Evolutionary conservation across 92 coral and sea anemone species (phyloP).

Genomic region (Palythoa heliodiscus): DNA sequence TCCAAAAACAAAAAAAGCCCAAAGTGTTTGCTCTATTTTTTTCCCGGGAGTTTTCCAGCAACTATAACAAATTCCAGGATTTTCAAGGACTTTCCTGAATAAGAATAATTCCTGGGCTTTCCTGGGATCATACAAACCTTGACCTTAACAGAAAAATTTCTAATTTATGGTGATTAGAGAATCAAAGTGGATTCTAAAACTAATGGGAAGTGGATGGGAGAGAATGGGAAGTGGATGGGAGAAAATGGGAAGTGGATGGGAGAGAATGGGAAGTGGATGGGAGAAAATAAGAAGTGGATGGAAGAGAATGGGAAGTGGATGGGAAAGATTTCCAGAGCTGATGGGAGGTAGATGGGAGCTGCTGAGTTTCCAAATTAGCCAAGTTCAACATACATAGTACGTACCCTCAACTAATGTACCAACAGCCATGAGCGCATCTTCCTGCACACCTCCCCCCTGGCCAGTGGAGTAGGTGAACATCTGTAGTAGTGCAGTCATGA

Average conservation of each 20-base stretch:
- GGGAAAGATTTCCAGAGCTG: background rate
- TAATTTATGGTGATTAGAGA: too few relatives aligned
- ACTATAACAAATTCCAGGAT: too few relatives aligned
- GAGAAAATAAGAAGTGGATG: background rate
- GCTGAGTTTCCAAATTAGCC: background rate
- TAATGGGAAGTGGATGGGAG: background rate
- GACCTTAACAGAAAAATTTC: too few relatives aligned
- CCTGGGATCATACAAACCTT: too few relatives aligned
- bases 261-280: background rate
- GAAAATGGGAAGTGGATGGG: background rate
- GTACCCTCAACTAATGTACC: constrained; percentile 95
- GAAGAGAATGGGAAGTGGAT: background rate
- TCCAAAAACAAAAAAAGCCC: too few relatives aligned
- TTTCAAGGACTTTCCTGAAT: too few relatives aligned
- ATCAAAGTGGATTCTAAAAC: background rate
- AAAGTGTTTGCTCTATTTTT: too few relatives aligned
- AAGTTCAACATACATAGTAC: background rate
- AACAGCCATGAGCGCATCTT: constrained; percentile 98
- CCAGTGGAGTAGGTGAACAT: constrained; percentile 77
- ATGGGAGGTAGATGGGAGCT: too few relatives aligned
- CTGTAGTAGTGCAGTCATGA: constrained; percentile 90
- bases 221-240: background rate
- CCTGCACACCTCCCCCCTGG: constrained; percentile 84
- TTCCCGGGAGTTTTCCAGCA: too few relatives aligned
- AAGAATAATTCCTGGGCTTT: too few relatives aligned